Percentiles rank a stretch among this genome's conserved stretches.
phyloP scores from a whole-genome alignment of 2,113 vertebrate genomes.

The Atractosteus spatula region DNA sequence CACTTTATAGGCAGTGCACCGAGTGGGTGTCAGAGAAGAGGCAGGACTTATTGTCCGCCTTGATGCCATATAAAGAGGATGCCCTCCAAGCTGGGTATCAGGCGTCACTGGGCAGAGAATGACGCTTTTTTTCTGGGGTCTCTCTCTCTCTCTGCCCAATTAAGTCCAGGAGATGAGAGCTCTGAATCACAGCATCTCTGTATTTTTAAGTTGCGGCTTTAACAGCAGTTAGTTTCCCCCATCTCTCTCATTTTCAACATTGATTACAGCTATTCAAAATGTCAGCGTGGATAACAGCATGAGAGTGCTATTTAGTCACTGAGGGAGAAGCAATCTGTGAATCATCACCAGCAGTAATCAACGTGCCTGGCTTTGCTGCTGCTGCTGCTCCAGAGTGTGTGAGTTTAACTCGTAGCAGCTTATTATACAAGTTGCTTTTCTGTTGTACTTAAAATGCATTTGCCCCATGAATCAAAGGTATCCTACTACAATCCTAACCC shows the following conservation, averaged over 20 bases:
- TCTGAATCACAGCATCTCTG: constrained; percentile 7
- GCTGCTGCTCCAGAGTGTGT: too few relatives aligned
- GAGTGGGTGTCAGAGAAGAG: constrained; percentile 47
- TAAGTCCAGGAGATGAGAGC: background rate
- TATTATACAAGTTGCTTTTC: too few relatives aligned
- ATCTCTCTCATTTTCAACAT: background rate
- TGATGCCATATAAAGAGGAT: constrained; percentile 46
- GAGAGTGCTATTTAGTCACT: background rate
- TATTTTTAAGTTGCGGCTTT: background rate
- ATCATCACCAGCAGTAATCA: background rate
- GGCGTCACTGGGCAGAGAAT: constrained; percentile 44
- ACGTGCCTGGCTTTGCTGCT: too few relatives aligned
- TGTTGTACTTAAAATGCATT: too few relatives aligned
- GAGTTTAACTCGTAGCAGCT: too few relatives aligned
- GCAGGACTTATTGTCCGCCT: constrained; percentile 41
- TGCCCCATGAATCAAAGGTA: too few relatives aligned
- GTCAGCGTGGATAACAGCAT: background rate
- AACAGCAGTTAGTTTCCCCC: background rate
- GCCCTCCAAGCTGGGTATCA: constrained; percentile 28
- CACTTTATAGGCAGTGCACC: constrained; percentile 22
- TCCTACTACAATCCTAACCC: too few relatives aligned
- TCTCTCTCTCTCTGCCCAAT: background rate
- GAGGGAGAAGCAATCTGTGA: background rate
- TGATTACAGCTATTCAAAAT: background rate
- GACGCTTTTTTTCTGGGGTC: background rate